phyloP scores from a whole-genome alignment of 35 echinoderm and acorn worm species.

The Nesometra sesokonis region DNA sequence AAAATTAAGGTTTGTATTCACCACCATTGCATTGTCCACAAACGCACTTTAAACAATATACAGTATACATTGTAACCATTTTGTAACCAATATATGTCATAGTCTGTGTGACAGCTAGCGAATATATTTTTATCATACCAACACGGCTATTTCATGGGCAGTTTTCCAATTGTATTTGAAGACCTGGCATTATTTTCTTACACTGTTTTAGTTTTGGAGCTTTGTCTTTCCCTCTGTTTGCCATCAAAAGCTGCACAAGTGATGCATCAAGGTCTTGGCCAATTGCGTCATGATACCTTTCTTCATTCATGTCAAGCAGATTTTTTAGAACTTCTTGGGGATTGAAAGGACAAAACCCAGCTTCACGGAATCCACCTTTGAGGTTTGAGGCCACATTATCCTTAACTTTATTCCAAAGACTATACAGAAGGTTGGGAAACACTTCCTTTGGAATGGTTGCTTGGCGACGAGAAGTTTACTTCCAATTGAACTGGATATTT shows the following conservation, averaged over 20 bases:
- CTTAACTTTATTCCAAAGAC: slow-evolving; percentile 9
- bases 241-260: neutral
- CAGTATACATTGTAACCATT: neutral
- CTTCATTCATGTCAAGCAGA: neutral
- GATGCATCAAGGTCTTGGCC: neutral
- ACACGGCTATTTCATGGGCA: neutral
- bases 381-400: slow-evolving; percentile 5
- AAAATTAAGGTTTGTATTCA: neutral
- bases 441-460: slow-evolving; percentile 26
- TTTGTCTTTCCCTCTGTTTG: slow-evolving; percentile 1
- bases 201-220: slow-evolving; percentile 19
- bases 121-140: neutral
- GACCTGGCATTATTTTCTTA: neutral
- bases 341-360: slow-evolving; percentile 13
- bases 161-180: neutral
- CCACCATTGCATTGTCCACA: neutral
- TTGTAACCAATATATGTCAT: neutral
- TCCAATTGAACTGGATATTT: neutral
- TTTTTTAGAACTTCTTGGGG: slow-evolving; percentile 12
- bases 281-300: neutral
- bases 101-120: neutral
- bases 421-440: slow-evolving; percentile 11
- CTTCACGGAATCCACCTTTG: neutral
- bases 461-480: neutral
- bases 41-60: neutral